Percentiles rank a stretch among this genome's conserved stretches.
Conservation (phyloP, 2,113 vertebrate genomes). For the Protobothrops mucrosquamatus region DNA sequence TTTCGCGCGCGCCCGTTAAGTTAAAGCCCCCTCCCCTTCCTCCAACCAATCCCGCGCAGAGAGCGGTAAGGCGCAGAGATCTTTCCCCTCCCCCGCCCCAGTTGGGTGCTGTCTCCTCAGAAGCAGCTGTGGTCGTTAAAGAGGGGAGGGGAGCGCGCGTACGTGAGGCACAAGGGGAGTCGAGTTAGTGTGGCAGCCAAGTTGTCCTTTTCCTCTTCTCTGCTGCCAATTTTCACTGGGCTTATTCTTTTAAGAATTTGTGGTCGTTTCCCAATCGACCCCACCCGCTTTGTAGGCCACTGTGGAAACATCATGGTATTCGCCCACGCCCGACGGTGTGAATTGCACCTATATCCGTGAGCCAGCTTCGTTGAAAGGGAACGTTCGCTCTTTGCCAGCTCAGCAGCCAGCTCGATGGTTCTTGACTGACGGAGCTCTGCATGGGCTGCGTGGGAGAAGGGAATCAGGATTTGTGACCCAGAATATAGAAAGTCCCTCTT, state of each 20-base stretch:
- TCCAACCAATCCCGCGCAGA: background rate
- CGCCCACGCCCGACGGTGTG: background rate
- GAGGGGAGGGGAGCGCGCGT: background rate
- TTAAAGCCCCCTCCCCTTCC: background rate
- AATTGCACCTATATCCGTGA: background rate
- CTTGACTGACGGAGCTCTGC: background rate
- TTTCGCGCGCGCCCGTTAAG: constrained; percentile 19
- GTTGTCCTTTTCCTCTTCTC: background rate
- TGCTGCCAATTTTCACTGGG: background rate
- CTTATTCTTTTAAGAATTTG: background rate
- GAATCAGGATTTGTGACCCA: background rate
- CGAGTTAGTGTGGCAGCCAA: too few relatives aligned
- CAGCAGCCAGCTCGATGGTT: background rate
- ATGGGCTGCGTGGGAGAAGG: background rate
- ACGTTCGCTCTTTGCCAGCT: background rate
- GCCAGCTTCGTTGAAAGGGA: background rate
- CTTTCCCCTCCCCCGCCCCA: background rate
- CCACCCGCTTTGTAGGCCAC: background rate
- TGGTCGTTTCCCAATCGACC: background rate
- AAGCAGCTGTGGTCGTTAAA: background rate
- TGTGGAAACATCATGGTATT: background rate
- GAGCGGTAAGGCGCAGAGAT: background rate
- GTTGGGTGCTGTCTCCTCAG: background rate
- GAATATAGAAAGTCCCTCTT: background rate
- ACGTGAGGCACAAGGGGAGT: background rate